Conservation (phyloP, 2,888 invertebrate genomes). For the Anagyrus pseudococci region DNA sequence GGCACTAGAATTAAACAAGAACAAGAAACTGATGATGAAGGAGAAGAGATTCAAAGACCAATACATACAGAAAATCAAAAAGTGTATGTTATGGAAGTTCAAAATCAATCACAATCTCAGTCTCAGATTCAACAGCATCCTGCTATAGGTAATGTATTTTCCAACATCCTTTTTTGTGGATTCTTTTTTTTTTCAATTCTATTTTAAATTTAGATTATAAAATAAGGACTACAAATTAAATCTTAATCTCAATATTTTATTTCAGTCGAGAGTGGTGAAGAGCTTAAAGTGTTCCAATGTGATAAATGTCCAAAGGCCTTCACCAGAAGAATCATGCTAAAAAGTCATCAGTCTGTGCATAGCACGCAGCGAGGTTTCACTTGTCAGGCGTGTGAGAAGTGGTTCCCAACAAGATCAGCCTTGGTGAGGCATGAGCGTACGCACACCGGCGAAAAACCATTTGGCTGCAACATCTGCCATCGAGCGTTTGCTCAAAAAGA, state of each 20-base stretch:
- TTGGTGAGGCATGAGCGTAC: conserved; percentile 73
- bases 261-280: conserved; percentile 54
- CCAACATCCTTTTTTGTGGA: neutral
- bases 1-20: conserved; percentile 60
- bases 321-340: conserved; percentile 67
- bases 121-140: conserved; percentile 24
- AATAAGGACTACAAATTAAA: neutral
- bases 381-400: conserved; percentile 70
- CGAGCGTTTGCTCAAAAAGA: conserved; percentile 77
- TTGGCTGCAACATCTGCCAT: conserved; percentile 64
- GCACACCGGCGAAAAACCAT: conserved; percentile 68
- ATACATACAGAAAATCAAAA: conserved; percentile 53
- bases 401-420: conserved; percentile 73
- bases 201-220: neutral
- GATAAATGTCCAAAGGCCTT: conserved; percentile 71
- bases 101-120: conserved; percentile 23
- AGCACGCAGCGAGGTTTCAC: conserved; percentile 67
- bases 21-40: conserved; percentile 59
- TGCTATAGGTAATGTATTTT: conserved; percentile 17
- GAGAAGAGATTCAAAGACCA: conserved; percentile 54
- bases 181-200: conserved; percentile 18
- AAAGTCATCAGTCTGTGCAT: conserved; percentile 71
- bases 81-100: conserved; percentile 57
- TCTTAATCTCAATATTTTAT: neutral
- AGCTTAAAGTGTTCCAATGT: conserved; percentile 68